Evolutionary conservation across 2,888 invertebrate genomes (phyloP).

Genomic region (Heliconius hortense): DNA sequence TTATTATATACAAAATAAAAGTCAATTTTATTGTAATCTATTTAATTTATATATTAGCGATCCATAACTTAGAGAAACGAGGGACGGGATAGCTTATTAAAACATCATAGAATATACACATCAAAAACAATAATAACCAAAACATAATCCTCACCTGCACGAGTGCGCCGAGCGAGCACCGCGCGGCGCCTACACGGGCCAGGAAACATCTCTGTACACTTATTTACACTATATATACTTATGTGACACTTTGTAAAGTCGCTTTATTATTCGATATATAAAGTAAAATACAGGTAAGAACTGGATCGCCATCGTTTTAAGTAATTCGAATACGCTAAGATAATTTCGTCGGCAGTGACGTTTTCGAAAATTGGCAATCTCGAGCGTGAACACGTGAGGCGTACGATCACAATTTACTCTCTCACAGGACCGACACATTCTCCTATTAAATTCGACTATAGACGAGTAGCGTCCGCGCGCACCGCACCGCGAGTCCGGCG

Average conservation of each 20-base stretch:
- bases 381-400: constrained; percentile 39
- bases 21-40: constrained; percentile 53
- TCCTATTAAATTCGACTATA: constrained; percentile 33
- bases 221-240: constrained; percentile 40
- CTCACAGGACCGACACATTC: constrained; percentile 28
- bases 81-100: constrained; percentile 77
- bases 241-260: constrained; percentile 24
- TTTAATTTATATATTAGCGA: constrained; percentile 59
- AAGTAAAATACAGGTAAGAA: constrained; percentile 29
- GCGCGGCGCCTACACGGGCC: not conserved
- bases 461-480: constrained; percentile 30
- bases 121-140: constrained; percentile 41
- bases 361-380: constrained; percentile 42
- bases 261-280: constrained; percentile 8
- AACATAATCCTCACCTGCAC: constrained; percentile 26
- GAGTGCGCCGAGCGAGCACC: not conserved
- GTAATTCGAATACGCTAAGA: constrained; percentile 41
- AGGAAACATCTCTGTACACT: constrained; percentile 31
- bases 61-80: constrained; percentile 67
- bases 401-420: constrained; percentile 25
- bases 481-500: constrained; percentile 48
- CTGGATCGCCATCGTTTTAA: constrained; percentile 33
- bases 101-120: constrained; percentile 52
- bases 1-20: constrained; percentile 6
- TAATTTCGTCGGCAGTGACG: constrained; percentile 45